Percentiles rank a stretch among this genome's conserved stretches.
Conservation (phyloP, 2,888 invertebrate species). For the Ariolimax columbianus region DNA sequence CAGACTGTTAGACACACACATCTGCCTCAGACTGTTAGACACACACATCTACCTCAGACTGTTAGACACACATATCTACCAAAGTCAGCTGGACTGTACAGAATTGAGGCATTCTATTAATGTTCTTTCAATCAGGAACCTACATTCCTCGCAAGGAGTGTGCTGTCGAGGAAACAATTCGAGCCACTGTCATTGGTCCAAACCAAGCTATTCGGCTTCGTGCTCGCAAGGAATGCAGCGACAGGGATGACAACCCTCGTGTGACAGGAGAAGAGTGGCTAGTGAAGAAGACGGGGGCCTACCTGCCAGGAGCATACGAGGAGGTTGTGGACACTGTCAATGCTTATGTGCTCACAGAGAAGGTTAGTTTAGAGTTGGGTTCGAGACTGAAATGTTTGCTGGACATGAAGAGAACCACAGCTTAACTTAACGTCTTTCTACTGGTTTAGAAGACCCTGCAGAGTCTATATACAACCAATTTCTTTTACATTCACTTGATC, state of each 20-base stretch:
- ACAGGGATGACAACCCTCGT: constrained; percentile 70
- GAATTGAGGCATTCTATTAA: background rate
- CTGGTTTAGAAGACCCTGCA: too few relatives aligned
- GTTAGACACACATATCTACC: too few relatives aligned
- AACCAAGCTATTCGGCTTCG: constrained; percentile 80
- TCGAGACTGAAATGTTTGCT: too few relatives aligned
- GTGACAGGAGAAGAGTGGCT: constrained; percentile 80
- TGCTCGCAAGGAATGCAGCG: constrained; percentile 79
- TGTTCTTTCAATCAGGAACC: constrained; percentile 76
- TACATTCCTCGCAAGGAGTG: constrained; percentile 81
- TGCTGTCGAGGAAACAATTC: constrained; percentile 78
- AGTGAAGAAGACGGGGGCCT: constrained; percentile 80
- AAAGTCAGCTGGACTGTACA: too few relatives aligned
- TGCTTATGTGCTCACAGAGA: constrained; percentile 81
- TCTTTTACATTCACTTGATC: too few relatives aligned
- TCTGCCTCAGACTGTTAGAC: too few relatives aligned
- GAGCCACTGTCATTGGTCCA: constrained; percentile 79
- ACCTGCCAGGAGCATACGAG: constrained; percentile 81
- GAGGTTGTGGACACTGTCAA: constrained; percentile 80
- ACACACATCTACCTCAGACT: too few relatives aligned
- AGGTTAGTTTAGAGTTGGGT: constrained; percentile 71
- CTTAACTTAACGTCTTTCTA: too few relatives aligned
- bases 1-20: too few relatives aligned
- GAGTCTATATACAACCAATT: too few relatives aligned
- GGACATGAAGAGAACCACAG: too few relatives aligned